Percentiles rank a stretch among this genome's conserved stretches.
These are phyloP conservation scores for Radopholus similis DNA, from an alignment of 1,140 invertebrate species.

Conservation along the genomic window DNA sequence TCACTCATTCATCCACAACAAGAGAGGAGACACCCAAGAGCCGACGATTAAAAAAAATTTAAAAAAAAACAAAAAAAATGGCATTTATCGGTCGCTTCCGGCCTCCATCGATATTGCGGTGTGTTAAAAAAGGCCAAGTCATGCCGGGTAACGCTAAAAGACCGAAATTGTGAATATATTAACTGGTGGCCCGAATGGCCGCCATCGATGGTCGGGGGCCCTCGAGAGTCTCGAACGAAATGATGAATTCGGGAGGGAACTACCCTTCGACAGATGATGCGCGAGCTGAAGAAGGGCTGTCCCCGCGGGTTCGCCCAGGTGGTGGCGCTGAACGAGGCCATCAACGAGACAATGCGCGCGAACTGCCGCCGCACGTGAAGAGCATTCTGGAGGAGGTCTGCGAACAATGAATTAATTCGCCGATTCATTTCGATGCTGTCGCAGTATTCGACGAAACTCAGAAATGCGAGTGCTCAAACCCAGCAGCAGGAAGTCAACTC, in stretches of 20 bases:
- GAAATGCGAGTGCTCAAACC: not conserved
- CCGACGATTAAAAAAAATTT: too few relatives aligned
- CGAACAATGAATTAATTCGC: not conserved
- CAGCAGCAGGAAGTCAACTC: too few relatives aligned
- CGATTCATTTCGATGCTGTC: not conserved
- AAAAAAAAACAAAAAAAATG: too few relatives aligned
- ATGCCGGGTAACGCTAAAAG: too few relatives aligned
- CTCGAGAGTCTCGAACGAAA: not conserved
- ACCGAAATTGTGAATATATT: too few relatives aligned
- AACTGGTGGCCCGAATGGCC: too few relatives aligned
- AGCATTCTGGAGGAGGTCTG: constrained; percentile 3
- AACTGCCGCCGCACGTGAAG: constrained; percentile 11
- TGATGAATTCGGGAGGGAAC: too few relatives aligned
- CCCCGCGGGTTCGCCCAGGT: not conserved
- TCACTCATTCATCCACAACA: too few relatives aligned
- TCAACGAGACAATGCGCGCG: constrained; percentile 7
- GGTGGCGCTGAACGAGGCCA: not conserved
- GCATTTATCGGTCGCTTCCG: too few relatives aligned
- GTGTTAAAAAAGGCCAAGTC: too few relatives aligned
- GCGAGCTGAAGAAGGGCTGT: not conserved
- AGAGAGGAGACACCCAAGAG: too few relatives aligned
- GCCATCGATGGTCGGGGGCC: not conserved
- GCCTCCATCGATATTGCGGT: too few relatives aligned
- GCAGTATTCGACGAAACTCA: not conserved
- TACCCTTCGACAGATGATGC: not conserved